These are phyloP conservation scores for Drosophila yooni DNA, from an alignment of 2,888 invertebrate species.

Conservation along the genomic window DNA sequence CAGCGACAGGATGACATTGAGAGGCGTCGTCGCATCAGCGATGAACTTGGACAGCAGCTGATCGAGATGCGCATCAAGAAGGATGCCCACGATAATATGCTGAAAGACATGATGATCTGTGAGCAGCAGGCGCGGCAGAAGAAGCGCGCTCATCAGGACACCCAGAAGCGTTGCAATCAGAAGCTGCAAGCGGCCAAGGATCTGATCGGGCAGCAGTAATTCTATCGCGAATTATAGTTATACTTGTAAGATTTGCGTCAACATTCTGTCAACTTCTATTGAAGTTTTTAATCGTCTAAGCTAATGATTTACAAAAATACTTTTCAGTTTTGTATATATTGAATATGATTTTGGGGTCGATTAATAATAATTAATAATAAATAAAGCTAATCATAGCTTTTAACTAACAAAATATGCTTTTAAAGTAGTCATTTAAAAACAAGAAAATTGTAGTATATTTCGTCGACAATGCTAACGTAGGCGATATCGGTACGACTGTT, in stretches of 20 bases:
- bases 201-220: constrained; percentile 51
- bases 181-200: constrained; percentile 53
- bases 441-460: neutral
- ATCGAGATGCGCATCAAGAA: constrained; percentile 38
- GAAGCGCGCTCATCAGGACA: constrained; percentile 26
- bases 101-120: constrained; percentile 50
- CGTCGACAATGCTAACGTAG: neutral
- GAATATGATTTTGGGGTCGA: constrained; percentile 13
- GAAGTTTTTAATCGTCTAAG: neutral
- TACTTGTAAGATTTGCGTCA: neutral
- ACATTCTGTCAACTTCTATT: constrained; percentile 27
- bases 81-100: constrained; percentile 52
- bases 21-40: constrained; percentile 37
- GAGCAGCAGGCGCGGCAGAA: constrained; percentile 53
- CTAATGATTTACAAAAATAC: neutral
- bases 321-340: constrained; percentile 11
- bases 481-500: neutral
- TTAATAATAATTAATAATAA: constrained; percentile 11
- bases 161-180: constrained; percentile 11
- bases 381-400: constrained; percentile 48
- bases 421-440: constrained; percentile 12
- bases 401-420: constrained; percentile 29
- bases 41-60: constrained; percentile 39
- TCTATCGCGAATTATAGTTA: constrained; percentile 31
- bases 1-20: constrained; percentile 27